These are phyloP conservation scores for Priocnemis perturbator DNA, from an alignment of 2,888 invertebrate genomes.

Conservation along the genomic window DNA sequence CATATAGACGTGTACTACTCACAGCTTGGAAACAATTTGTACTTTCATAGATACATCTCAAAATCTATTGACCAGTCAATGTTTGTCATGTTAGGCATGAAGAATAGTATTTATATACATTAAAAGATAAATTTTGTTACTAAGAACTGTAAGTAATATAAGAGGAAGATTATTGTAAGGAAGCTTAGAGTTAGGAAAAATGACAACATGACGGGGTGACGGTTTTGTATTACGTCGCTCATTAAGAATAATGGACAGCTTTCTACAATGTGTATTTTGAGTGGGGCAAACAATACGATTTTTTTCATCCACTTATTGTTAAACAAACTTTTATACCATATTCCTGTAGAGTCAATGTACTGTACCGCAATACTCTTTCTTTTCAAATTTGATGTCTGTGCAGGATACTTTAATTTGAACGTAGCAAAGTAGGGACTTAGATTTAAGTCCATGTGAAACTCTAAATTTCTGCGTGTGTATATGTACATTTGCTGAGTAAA, in stretches of 20 bases:
- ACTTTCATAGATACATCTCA: slow-evolving; percentile 66
- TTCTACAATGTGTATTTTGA: slow-evolving; percentile 5
- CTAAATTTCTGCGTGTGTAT: too few species aligned
- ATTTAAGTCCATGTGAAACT: too few species aligned
- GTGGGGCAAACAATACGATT: neutral
- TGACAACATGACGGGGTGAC: neutral
- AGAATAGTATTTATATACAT: slow-evolving; percentile 41
- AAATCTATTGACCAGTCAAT: slow-evolving; percentile 54
- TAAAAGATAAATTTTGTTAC: slow-evolving; percentile 33
- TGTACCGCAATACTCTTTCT: neutral
- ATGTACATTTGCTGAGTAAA: neutral
- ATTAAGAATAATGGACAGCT: neutral
- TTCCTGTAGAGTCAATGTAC: neutral
- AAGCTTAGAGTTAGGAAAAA: neutral
- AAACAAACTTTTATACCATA: neutral
- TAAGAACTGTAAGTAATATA: slow-evolving; percentile 22
- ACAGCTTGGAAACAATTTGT: slow-evolving; percentile 53
- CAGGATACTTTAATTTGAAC: neutral
- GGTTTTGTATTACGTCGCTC: slow-evolving; percentile 15
- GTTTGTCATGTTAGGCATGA: slow-evolving; percentile 49
- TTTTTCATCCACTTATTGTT: neutral
- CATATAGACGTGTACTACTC: slow-evolving; percentile 23
- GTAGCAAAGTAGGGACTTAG: neutral
- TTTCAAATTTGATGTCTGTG: neutral
- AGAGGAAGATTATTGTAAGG: slow-evolving; percentile 13